These are phyloP conservation scores for Caenorhabditis briggsae DNA, from an alignment of 1,140 invertebrate species.

Conservation along the genomic window DNA sequence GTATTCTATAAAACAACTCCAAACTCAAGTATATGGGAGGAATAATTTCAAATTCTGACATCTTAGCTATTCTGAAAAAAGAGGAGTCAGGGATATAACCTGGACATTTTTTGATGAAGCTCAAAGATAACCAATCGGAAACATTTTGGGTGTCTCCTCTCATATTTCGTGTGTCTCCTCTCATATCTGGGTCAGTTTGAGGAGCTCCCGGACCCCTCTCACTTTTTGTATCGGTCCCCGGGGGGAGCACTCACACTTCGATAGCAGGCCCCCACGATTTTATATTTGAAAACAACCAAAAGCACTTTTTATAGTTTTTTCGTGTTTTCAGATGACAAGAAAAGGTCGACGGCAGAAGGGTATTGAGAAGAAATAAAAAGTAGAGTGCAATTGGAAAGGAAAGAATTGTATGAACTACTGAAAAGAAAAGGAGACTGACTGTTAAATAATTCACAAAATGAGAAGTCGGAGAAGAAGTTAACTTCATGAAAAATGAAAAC, in stretches of 20 bases:
- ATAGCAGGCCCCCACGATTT: conserved; percentile 33
- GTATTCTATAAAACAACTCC: background rate
- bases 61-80: conserved; percentile 1
- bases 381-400: background rate
- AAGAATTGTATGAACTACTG: conserved; percentile 10
- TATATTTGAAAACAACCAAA: conserved; percentile 5
- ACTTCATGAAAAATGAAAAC: background rate
- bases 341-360: too few relatives aligned
- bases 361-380: background rate
- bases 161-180: conserved; percentile 11
- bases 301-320: conserved; percentile 23
- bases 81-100: background rate
- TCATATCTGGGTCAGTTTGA: conserved; percentile 46
- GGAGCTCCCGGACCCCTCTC: background rate
- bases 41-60: conserved; percentile 17
- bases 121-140: conserved; percentile 52
- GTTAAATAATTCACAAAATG: conserved; percentile 50
- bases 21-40: background rate
- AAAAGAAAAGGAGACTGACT: background rate
- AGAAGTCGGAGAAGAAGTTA: conserved; percentile 22
- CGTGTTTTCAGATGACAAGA: background rate
- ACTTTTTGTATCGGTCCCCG: conserved; percentile 30
- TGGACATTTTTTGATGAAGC: background rate
- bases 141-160: conserved; percentile 2
- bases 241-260: conserved; percentile 24